These are phyloP conservation scores for Otolemur garnettii DNA, from an alignment of 2,113 vertebrate genomes.

Conservation along the genomic window DNA sequence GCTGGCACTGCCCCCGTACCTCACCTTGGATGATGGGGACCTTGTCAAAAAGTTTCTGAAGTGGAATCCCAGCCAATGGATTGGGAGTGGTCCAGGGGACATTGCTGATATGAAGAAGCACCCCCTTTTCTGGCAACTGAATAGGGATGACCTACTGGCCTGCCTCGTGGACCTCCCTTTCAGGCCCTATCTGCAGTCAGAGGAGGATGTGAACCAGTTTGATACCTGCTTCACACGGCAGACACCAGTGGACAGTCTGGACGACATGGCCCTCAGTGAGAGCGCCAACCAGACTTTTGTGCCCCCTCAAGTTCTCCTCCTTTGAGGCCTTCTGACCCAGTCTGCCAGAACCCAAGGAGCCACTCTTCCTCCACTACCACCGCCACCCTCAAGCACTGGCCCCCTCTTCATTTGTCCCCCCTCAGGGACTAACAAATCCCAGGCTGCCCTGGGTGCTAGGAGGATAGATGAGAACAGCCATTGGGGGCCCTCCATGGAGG, in stretches of 20 bases:
- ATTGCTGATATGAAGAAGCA: slow-evolving; percentile 94
- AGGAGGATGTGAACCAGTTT: slow-evolving; percentile 96
- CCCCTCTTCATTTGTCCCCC: slow-evolving; percentile 92
- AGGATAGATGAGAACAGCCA: background rate
- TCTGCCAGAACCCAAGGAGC: slow-evolving; percentile 80
- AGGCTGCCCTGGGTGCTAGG: slow-evolving; percentile 79
- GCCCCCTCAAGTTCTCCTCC: slow-evolving; percentile 91
- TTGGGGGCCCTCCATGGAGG: background rate
- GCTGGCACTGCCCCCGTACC: slow-evolving; percentile 92
- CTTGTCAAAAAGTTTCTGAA: slow-evolving; percentile 96
- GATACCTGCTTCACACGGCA: slow-evolving; percentile 94
- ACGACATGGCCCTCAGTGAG: slow-evolving; percentile 91
- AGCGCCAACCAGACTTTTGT: slow-evolving; percentile 94
- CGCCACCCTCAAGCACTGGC: slow-evolving; percentile 85
- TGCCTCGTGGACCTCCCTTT: slow-evolving; percentile 93
- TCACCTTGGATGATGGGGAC: slow-evolving; percentile 94
- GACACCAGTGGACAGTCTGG: slow-evolving; percentile 95
- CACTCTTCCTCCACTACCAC: slow-evolving; percentile 60
- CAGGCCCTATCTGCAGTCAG: slow-evolving; percentile 94
- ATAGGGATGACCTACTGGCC: slow-evolving; percentile 93
- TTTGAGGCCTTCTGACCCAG: slow-evolving; percentile 90
- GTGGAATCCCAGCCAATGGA: slow-evolving; percentile 91
- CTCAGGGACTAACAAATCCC: slow-evolving; percentile 91
- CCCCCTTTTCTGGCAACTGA: slow-evolving; percentile 93
- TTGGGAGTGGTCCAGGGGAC: slow-evolving; percentile 91